Conservation (phyloP, 92 coral and sea anemone species). For the Palythoa grandis region DNA sequence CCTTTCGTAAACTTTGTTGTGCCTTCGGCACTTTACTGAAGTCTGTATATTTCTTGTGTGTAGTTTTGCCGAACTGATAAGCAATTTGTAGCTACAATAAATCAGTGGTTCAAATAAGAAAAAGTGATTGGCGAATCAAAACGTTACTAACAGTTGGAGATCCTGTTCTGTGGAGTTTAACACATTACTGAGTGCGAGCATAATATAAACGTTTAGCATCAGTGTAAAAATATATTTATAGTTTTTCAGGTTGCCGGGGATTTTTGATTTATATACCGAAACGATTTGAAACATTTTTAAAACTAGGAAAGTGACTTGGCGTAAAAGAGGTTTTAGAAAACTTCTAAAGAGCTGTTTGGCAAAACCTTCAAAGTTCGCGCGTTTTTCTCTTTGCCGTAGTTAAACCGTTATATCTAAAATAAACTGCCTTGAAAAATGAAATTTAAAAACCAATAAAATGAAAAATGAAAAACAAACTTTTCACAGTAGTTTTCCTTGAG, state of each 20-base stretch:
- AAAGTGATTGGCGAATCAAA: not conserved
- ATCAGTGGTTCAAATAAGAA: too few relatives aligned
- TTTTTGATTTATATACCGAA: not conserved
- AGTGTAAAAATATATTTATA: not conserved
- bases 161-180: too few relatives aligned
- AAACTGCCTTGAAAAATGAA: not conserved
- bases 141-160: not conserved
- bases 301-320: not conserved
- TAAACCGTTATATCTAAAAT: not conserved
- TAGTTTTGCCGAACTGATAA: too few relatives aligned
- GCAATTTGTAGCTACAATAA: too few relatives aligned
- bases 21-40: too few relatives aligned
- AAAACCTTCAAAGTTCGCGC: not conserved
- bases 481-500: too few relatives aligned
- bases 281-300: not conserved
- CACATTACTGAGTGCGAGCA: not conserved
- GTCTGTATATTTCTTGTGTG: not conserved
- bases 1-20: not conserved
- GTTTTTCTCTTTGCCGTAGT: not conserved
- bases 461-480: not conserved
- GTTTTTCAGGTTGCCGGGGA: constrained; percentile 5
- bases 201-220: not conserved
- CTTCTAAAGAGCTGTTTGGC: not conserved
- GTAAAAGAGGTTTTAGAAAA: not conserved
- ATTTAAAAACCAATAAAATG: not conserved